Evolutionary conservation across 1,140 invertebrate species (phyloP).

Genomic region (Bombus waltoni): DNA sequence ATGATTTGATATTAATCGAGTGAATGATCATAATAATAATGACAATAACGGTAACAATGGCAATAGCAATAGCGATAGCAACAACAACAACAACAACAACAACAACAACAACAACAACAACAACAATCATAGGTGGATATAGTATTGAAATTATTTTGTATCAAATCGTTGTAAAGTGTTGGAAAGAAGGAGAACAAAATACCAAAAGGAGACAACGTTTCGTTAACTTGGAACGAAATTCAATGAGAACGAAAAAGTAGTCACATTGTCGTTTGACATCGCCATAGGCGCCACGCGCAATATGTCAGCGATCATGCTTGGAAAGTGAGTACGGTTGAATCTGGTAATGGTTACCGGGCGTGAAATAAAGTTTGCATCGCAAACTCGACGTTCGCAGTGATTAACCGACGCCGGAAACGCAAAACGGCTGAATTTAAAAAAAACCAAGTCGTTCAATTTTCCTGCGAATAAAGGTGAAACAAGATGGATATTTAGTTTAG

Average conservation of each 20-base stretch:
- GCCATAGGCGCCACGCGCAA: slow-evolving; percentile 1
- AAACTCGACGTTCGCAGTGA: slow-evolving; percentile 52
- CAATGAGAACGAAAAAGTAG: not conserved
- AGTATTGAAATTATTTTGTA: not conserved
- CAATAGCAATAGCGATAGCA: too few relatives aligned
- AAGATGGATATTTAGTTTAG: slow-evolving; percentile 24
- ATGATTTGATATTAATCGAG: too few relatives aligned
- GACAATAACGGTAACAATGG: too few relatives aligned
- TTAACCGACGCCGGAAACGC: slow-evolving; percentile 47
- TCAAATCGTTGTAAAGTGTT: not conserved
- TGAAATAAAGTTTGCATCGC: slow-evolving; percentile 67
- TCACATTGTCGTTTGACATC: slow-evolving; percentile 47
- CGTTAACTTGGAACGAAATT: slow-evolving; percentile 7
- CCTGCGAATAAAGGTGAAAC: slow-evolving; percentile 28
- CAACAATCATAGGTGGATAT: too few relatives aligned
- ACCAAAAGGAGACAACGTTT: not conserved
- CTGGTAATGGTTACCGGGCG: slow-evolving; percentile 39
- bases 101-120: too few relatives aligned
- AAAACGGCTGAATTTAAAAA: slow-evolving; percentile 28
- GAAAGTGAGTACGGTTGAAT: not conserved
- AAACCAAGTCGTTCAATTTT: slow-evolving; percentile 17
- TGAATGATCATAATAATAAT: too few relatives aligned
- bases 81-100: too few relatives aligned
- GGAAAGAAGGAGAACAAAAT: not conserved
- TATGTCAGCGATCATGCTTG: slow-evolving; percentile 29